These are phyloP conservation scores for Syrrhaptes paradoxus DNA, from an alignment of 2,113 vertebrate species.

Conservation along the genomic window DNA sequence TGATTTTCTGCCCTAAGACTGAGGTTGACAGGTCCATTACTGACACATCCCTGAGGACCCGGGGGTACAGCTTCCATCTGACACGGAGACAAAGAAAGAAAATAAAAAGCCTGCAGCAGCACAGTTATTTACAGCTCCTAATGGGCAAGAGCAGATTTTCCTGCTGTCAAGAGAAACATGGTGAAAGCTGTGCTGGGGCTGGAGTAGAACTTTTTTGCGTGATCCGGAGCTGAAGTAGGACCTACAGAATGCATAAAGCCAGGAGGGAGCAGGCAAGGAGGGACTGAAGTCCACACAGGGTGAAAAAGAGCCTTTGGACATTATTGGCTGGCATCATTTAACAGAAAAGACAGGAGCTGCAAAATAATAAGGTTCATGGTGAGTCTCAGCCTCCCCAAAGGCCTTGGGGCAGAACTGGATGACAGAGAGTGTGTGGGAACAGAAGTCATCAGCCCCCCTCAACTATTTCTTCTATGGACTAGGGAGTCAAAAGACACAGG, in stretches of 20 bases:
- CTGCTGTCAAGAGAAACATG: background rate
- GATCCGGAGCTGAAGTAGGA: background rate
- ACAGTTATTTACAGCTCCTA: rapidly evolving
- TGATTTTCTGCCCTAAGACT: conserved; percentile 84
- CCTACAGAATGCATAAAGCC: background rate
- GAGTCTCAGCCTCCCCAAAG: background rate
- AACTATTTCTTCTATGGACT: background rate
- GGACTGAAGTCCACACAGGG: rapidly evolving
- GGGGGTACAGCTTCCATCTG: conserved; percentile 89
- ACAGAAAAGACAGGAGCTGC: background rate
- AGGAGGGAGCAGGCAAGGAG: background rate
- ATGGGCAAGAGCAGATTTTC: background rate
- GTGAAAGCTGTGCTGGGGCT: background rate
- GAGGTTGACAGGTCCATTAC: conserved; percentile 81
- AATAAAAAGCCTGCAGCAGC: rapidly evolving
- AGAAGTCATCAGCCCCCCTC: background rate
- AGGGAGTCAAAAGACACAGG: background rate
- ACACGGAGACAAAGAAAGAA: background rate
- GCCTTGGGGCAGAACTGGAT: background rate
- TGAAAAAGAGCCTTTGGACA: background rate
- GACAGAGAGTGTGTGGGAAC: background rate
- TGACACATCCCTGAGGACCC: conserved; percentile 88
- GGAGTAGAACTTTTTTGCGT: background rate
- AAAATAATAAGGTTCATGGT: background rate
- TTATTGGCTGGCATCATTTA: background rate